phyloP scores from a whole-genome alignment of 2,113 vertebrate species.

The Indri indri region DNA sequence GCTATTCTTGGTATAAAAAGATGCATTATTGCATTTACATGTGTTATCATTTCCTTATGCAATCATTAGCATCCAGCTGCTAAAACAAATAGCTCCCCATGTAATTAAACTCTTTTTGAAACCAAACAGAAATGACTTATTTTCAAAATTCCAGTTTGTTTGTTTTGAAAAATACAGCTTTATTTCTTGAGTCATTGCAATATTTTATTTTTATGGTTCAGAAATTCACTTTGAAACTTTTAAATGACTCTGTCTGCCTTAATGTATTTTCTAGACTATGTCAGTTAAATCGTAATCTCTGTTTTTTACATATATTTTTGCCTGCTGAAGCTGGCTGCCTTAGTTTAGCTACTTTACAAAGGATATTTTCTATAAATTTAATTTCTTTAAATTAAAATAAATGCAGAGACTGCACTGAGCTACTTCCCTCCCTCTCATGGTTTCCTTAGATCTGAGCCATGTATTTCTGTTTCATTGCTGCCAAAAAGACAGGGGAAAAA shows the following conservation, averaged over 20 bases:
- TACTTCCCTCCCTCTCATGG: neutral
- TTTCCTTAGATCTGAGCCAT: neutral
- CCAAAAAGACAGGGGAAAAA: neutral
- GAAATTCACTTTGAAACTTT: constrained; percentile 38
- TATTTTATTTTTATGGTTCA: constrained; percentile 46
- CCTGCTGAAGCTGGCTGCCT: constrained; percentile 29
- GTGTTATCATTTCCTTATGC: neutral
- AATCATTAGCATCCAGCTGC: constrained; percentile 39
- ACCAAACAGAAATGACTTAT: constrained; percentile 26
- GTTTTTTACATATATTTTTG: neutral
- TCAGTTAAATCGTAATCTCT: neutral
- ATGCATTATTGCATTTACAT: neutral
- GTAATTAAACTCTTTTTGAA: constrained; percentile 22
- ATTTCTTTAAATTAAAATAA: constrained; percentile 25
- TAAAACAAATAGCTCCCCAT: neutral
- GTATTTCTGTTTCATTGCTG: constrained; percentile 2
- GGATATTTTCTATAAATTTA: neutral
- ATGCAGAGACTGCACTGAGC: neutral
- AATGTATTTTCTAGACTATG: neutral
- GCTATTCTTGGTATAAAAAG: neutral
- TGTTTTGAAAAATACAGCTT: constrained; percentile 46
- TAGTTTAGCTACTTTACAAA: neutral
- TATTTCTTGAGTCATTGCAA: neutral
- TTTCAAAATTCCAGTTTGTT: constrained; percentile 55
- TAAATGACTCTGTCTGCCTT: neutral